Percentiles rank a stretch among this genome's conserved stretches.
Conservation (phyloP, 2,797 vertebrate genomes). For the Enteromius unitaeniatus region DNA sequence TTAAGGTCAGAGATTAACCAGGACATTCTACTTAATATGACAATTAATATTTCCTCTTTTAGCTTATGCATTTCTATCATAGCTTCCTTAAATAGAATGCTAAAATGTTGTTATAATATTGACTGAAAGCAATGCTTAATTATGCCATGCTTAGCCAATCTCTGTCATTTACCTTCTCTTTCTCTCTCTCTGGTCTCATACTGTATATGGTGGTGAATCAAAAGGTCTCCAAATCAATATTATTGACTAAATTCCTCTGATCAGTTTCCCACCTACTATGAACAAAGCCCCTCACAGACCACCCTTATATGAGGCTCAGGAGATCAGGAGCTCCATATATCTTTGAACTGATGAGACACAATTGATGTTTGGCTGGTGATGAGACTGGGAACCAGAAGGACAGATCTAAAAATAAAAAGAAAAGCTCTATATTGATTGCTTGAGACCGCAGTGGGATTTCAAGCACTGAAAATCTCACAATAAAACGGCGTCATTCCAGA, state of each 20-base stretch:
- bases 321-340: not conserved
- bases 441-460: not conserved
- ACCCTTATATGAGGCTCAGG: not conserved
- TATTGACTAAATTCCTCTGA: conserved; percentile 8
- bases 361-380: conserved; percentile 20
- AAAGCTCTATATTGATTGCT: conserved; percentile 14
- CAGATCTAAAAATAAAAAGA: not conserved
- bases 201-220: not conserved
- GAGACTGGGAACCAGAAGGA: conserved; percentile 22
- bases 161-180: not conserved
- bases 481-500: not conserved
- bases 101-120: not conserved
- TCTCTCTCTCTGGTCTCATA: not conserved
- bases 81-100: not conserved
- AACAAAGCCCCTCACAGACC: conserved; percentile 11
- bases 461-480: not conserved
- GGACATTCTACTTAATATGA: not conserved
- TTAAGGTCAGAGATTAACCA: not conserved
- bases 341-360: conserved; percentile 20
- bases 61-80: not conserved
- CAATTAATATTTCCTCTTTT: not conserved
- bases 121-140: not conserved
- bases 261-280: not conserved
- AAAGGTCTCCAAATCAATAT: conserved; percentile 26
- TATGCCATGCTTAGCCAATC: not conserved